Evolutionary conservation across 2,888 invertebrate genomes (phyloP), one percentile per base, ranked within the genome.

Genomic region (Candidula unifasciata): DNA sequence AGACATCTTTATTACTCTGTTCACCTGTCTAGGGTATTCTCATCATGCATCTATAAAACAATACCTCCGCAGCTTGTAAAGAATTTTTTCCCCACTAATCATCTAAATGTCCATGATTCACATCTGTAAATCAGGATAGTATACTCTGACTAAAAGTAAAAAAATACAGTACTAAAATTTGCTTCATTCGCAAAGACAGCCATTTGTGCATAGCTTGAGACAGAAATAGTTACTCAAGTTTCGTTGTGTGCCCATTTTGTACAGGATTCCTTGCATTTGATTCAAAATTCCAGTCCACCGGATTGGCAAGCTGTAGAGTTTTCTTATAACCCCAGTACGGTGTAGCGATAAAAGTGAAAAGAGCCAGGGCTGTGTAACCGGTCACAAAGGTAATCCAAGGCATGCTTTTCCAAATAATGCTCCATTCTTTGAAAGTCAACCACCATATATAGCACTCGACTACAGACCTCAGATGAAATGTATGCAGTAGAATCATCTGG

Each of bases 281-380:
- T 80, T 91, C 90, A 79, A 91, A 91, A 86, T 91, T 91, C 91
- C 91, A 92, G 83, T 92, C 91, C 0, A 89, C 88, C 0, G 90
- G 91, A 69, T 88, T 89, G 44, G 91, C 87, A 89, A 90, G 89
- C 83, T 92, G 92, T 1, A 87, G 87, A 0, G 92, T 92, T 86
- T 92, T 92, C 87, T 91, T 91, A 87, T 91, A 92, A 24, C 91
- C 91, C 92, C 92, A 92, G 87, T 91, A 92, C 10, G 92, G 92
- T 71, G 92, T 92, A 89, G 92, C 90, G 18, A 92, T 74, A 66
- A 92, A 88, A 1, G 90, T 90, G 21, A 92, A 89, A 2, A 91
- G 71, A 21, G 86, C 66, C 35, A 92, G 87, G 81, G 90, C 89
- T 1, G 86, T 79, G 85, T 91, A 91, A 2, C 90, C 84, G 1